Conservation (phyloP, 2,113 vertebrate species). For the sheep (Ovis aries) region ARS-UI_Ramb_v3.0 NC_056080.1:95708501-95709000, state of each 20-base stretch:
- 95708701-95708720: neutral
- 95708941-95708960: neutral
- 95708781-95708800: neutral
- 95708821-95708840: neutral
- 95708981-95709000: neutral
- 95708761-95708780: neutral
- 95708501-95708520: constrained; percentile 19
- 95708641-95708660: neutral
- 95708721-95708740: neutral
- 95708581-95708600: neutral
- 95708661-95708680: neutral
- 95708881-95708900: neutral
- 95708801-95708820: neutral
- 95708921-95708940: neutral
- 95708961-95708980: neutral
- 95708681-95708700: neutral
- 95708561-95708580: neutral
- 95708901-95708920: neutral
- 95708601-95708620: neutral
- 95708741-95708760: neutral
- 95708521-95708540: neutral
- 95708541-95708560: neutral
- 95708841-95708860: neutral
- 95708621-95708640: neutral
- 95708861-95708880: neutral